Base-by-base conservation (phyloP, 92 coral and sea anemone species). In the Actinostola sp. region DNA sequence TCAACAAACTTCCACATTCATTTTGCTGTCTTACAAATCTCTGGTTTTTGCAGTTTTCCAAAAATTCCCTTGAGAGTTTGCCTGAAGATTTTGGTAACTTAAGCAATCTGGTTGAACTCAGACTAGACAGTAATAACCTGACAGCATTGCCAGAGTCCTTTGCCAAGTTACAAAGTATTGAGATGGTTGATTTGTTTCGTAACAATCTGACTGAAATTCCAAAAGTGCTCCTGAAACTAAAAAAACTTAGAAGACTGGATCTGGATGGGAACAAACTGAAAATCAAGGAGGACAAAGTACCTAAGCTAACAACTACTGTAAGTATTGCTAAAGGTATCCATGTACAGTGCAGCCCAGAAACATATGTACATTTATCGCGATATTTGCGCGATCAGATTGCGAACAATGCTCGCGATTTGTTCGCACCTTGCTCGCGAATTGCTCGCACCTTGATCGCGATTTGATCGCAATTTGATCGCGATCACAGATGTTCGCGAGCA, bases 21-120 rank as follows among this genome's bases (percentile, higher is more conserved):
- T 94, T 94, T 53, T 86, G 98, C 52, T 57, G 57, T 19, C 89
- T 95, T 0, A 54, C 33, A 24, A 88, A 75, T n/a, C 84, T 95
- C 38, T 92, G 97, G 94, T 95, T 70, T 48, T 81, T 87, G 26
- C 99, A 95, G 92, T 81, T 95, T 67, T 92, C 99, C 2, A 93
- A 95, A 71, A 95, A 95, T 43, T 84, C 70, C 44, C 78, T 95
- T 54, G 52, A 43, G 16, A 71, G 26, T 20, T 77, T 95, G 48
- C 99, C 99, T 13, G 86, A 79, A 24, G 69, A 89, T 63, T 82
- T 95, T 85, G 97, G 99, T 17, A 89, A 95, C 50, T 80, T 95
- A 16, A 44, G 77, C 13, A 90, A 67, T 42, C 84, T 95, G 33
- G 78, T 74, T 19, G 99, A 91, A 41, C 49, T 95, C 19, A 73